A percentile compares a stretch with the other conserved stretches of the same genome.
phyloP scores from a whole-genome alignment of 2,888 invertebrate genomes.

The Panopea generosa region DNA sequence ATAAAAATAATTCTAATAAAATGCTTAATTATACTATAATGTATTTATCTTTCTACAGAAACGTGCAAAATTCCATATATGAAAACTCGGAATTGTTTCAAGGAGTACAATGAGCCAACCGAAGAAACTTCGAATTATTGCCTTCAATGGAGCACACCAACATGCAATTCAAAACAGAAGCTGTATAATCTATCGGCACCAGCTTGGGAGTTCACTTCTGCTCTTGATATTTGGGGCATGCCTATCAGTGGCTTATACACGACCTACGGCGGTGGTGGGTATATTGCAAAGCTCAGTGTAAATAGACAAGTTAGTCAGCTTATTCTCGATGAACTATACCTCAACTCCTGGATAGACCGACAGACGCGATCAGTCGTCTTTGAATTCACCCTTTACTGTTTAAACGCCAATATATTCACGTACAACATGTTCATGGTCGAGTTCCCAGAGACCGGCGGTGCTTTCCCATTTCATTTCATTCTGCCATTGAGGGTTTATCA shows the following conservation, averaged over 20 bases:
- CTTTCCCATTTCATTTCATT: slow-evolving; percentile 65
- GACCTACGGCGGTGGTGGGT: slow-evolving; percentile 77
- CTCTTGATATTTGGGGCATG: slow-evolving; percentile 69
- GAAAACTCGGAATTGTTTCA: slow-evolving; percentile 46
- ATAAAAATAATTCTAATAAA: too few species aligned
- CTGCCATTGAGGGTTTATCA: slow-evolving; percentile 69
- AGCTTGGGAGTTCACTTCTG: slow-evolving; percentile 72
- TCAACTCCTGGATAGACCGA: slow-evolving; percentile 73
- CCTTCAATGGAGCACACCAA: slow-evolving; percentile 57
- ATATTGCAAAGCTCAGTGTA: slow-evolving; percentile 73
- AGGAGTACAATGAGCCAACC: slow-evolving; percentile 44
- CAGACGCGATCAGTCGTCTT: slow-evolving; percentile 76
- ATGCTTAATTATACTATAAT: too few species aligned
- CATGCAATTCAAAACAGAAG: slow-evolving; percentile 55
- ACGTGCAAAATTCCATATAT: slow-evolving; percentile 53
- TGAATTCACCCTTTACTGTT: slow-evolving; percentile 78
- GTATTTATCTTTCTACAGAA: slow-evolving; percentile 47
- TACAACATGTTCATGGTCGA: slow-evolving; percentile 75
- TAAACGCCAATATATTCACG: slow-evolving; percentile 76
- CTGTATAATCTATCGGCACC: slow-evolving; percentile 59
- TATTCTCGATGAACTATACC: slow-evolving; percentile 67
- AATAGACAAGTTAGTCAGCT: slow-evolving; percentile 65
- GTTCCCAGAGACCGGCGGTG: slow-evolving; percentile 78
- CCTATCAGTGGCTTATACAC: slow-evolving; percentile 66
- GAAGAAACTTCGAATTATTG: slow-evolving; percentile 68